phyloP scores from a whole-genome alignment of 2,113 vertebrate genomes.

The Gymnobelideus leadbeateri region DNA sequence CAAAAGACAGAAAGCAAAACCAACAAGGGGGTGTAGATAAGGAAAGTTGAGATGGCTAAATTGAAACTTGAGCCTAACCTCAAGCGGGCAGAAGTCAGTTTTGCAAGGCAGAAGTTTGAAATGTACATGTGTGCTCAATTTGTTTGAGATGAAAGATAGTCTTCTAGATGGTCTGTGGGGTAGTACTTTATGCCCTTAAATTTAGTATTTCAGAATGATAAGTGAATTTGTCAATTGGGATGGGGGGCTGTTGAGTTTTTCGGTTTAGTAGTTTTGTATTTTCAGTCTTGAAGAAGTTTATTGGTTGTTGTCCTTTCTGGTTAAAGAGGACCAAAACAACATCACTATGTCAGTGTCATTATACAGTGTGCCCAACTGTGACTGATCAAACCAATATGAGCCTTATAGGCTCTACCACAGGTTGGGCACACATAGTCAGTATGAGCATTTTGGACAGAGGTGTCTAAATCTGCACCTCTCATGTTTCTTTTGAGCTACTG shows the following conservation, averaged over 20 bases:
- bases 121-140: neutral
- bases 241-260: neutral
- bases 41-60: neutral
- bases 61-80: neutral
- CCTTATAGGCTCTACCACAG: neutral
- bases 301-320: neutral
- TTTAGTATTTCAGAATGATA: constrained; percentile 21
- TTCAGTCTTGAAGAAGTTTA: neutral
- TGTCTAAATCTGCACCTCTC: too few species aligned
- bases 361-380: neutral
- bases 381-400: neutral
- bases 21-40: neutral
- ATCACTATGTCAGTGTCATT: neutral
- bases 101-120: neutral
- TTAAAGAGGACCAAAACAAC: neutral
- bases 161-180: neutral
- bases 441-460: too few species aligned
- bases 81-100: neutral
- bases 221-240: neutral
- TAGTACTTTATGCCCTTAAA: neutral
- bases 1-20: neutral
- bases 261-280: neutral
- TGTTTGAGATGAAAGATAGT: neutral
- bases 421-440: neutral
- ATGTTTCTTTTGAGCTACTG: too few species aligned